Conservation (phyloP, 2,888 invertebrate genomes). For the Maniola hyperantus region DNA sequence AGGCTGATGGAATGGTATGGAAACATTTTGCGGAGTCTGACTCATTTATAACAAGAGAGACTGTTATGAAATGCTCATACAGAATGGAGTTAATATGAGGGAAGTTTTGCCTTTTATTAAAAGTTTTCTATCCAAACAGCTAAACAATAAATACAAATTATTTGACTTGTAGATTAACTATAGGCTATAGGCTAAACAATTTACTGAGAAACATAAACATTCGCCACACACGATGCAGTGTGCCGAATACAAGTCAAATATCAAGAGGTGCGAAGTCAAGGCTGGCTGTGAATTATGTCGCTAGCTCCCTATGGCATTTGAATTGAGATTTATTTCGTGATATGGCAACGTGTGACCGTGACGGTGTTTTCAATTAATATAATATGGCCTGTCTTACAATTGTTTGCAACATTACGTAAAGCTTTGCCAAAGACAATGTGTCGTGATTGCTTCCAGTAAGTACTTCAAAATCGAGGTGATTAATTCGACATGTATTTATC, state of each 20-base stretch:
- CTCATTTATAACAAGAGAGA: no score
- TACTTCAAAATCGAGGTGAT: neutral
- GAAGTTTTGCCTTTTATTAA: no score
- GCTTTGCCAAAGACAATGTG: neutral
- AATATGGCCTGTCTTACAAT: neutral
- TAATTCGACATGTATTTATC: no score
- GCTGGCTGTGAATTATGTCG: constrained; percentile 40
- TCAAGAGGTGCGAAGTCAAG: constrained; percentile 60
- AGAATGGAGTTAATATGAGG: neutral
- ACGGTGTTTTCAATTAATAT: constrained; percentile 22
- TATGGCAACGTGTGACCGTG: constrained; percentile 57
- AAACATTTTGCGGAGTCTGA: neutral
- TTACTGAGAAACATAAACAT: constrained; percentile 35
- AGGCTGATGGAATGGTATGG: no score
- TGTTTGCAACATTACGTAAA: neutral
- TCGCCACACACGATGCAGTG: constrained; percentile 38
- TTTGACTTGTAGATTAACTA: constrained; percentile 12
- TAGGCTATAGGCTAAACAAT: constrained; percentile 2
- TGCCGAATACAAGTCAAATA: constrained; percentile 49
- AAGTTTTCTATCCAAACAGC: neutral
- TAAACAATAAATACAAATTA: neutral
- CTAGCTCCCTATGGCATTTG: constrained; percentile 51
- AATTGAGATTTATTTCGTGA: constrained; percentile 60
- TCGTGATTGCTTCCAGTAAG: neutral
- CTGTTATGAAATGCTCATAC: no score